Evolutionary conservation across 2,888 invertebrate species (phyloP).

Genomic region (Brachyptera putata): DNA sequence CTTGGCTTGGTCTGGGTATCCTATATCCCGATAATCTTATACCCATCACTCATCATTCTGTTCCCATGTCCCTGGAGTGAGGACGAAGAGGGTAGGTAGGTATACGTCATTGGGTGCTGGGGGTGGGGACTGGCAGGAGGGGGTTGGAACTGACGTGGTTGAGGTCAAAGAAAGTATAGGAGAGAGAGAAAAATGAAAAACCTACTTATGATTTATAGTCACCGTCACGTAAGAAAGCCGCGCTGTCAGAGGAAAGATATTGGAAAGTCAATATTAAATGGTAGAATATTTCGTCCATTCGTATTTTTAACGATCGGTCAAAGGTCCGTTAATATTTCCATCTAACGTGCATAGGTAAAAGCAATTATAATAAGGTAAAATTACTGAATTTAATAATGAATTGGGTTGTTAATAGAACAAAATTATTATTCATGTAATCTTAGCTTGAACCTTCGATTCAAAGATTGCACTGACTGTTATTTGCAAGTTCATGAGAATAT

Average conservation of each 20-base stretch:
- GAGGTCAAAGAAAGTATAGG: slow-evolving; percentile 7
- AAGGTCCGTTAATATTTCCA: too few relatives aligned
- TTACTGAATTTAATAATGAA: too few relatives aligned
- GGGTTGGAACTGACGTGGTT: background rate
- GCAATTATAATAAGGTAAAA: too few relatives aligned
- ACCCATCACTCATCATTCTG: slow-evolving; percentile 6
- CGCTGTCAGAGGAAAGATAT: background rate
- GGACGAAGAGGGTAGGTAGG: background rate
- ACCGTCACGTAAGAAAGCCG: background rate
- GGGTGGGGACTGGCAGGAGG: too few relatives aligned
- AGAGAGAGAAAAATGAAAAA: background rate
- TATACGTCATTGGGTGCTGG: background rate
- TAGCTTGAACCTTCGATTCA: too few relatives aligned
- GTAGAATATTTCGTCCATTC: background rate
- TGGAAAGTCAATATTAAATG: background rate
- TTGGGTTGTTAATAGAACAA: too few relatives aligned
- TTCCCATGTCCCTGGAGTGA: background rate
- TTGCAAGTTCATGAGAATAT: too few relatives aligned
- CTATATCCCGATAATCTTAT: slow-evolving; percentile 6
- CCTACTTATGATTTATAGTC: slow-evolving; percentile 2
- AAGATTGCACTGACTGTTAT: too few relatives aligned
- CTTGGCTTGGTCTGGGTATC: background rate
- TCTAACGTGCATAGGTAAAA: too few relatives aligned
- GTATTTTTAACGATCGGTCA: too few relatives aligned
- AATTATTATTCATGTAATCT: too few relatives aligned